Evolutionary conservation across 2,113 vertebrate genomes (phyloP).

Genomic region (Microcebus ravelobensis): DNA sequence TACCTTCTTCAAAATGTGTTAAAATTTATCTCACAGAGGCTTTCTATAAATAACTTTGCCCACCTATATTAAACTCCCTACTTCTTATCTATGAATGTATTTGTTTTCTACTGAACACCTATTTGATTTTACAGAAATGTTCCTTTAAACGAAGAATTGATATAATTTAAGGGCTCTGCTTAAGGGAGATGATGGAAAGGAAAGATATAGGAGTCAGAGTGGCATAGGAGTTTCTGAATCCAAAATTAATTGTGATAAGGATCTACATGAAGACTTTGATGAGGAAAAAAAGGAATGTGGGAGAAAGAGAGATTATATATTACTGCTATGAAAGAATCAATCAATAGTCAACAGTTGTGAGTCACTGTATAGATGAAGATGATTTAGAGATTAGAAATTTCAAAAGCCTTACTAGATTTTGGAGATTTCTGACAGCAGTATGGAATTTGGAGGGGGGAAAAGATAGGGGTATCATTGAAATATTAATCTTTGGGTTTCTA

Average conservation of each 20-base stretch:
- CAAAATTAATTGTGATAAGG: slow-evolving; percentile 12
- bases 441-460: neutral
- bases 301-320: neutral
- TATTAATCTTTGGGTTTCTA: slow-evolving; percentile 32
- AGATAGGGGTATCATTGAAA: neutral
- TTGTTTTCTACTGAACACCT: slow-evolving; percentile 17
- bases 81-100: neutral
- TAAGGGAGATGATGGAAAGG: neutral
- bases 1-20: slow-evolving; percentile 10
- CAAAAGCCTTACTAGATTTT: neutral
- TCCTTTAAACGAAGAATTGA: slow-evolving; percentile 17
- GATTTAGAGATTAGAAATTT: slow-evolving; percentile 16
- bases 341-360: neutral
- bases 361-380: slow-evolving; percentile 26
- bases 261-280: neutral
- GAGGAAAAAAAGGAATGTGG: neutral
- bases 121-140: slow-evolving; percentile 20
- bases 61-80: neutral
- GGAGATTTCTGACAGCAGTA: neutral
- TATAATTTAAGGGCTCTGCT: neutral
- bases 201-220: neutral
- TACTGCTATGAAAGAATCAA: slow-evolving; percentile 4
- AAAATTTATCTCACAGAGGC: neutral
- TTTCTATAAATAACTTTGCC: neutral
- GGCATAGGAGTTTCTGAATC: neutral